Base-by-base conservation (phyloP, 2,797 vertebrate genomes). In the Benthosema pterotum region DNA sequence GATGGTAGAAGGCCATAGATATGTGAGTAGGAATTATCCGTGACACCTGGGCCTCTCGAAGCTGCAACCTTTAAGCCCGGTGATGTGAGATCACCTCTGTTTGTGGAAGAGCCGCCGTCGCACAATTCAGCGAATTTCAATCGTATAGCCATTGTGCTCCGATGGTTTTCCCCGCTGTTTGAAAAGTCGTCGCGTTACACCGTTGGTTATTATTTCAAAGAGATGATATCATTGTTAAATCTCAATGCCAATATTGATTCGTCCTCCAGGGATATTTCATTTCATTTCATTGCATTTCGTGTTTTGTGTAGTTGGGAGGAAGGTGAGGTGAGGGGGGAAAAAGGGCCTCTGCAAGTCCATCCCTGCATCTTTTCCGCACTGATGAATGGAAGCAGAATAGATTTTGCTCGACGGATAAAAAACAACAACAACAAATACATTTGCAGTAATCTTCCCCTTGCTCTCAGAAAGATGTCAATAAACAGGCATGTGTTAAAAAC, bases 1-100 rank as follows among this genome's bases (percentile, higher is more conserved):
- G n/a, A n/a, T n/a, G n/a, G n/a, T n/a, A n/a, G n/a, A 77, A 75
- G 63, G 77, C 72, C 86, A 63, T 69, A 85, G 86, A 88, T 88
- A 86, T 90, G 82, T 77, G 83, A 87, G 86, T 72, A 74, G 87
- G 88, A 88, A 90, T 90, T 87, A 90, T 86, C 86, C 82, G 82
- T 85, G 86, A 90, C 89, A 91, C 86, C 87, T 88, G 80, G 83
- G 77, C 85, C 85, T 87, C 80, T 87, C 80, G n/a, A 78, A 85
- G 87, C 84, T 83, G 73, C 81, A 85, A 87, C 83, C 80, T 79
- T 84, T 85, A 88, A 90, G 83, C 77, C 77, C 84, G 78, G 78
- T 85, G 86, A 86, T 89, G 86, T 88, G 80, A 79, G 83, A 87
- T 87, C 83, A 78, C 77, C 80, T 83, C 74, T 82, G 76, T 86